Evolutionary conservation across 2,113 vertebrate genomes (phyloP).

Genomic region (Centropus bengalensis): DNA sequence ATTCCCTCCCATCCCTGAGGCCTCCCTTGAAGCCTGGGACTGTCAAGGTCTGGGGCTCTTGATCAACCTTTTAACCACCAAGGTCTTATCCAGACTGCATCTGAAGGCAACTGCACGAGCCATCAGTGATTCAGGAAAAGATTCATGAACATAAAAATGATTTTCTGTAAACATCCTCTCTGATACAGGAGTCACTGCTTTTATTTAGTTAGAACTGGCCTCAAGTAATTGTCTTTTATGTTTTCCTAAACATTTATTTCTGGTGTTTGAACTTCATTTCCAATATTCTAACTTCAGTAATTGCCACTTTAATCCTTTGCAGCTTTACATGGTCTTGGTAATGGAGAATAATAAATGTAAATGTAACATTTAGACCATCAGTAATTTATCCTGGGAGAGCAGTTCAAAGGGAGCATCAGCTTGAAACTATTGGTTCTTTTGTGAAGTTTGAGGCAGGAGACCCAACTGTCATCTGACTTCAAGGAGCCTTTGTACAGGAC

Average conservation of each 20-base stretch:
- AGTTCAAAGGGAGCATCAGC: slow-evolving; percentile 72
- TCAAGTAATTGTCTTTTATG: slow-evolving; percentile 19
- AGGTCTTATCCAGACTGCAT: neutral
- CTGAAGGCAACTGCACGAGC: neutral
- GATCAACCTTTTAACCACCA: neutral
- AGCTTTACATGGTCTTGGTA: slow-evolving; percentile 44
- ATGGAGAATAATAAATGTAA: slow-evolving; percentile 76
- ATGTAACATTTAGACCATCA: slow-evolving; percentile 77
- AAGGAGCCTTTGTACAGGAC: slow-evolving; percentile 44
- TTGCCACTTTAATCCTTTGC: slow-evolving; percentile 65
- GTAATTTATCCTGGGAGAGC: slow-evolving; percentile 69
- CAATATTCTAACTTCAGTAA: slow-evolving; percentile 61
- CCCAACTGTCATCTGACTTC: slow-evolving; percentile 57
- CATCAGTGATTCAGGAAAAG: neutral
- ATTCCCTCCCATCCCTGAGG: neutral
- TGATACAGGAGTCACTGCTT: neutral
- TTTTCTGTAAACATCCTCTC: neutral
- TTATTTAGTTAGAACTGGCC: slow-evolving; percentile 1
- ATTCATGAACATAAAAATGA: neutral
- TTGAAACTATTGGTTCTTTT: slow-evolving; percentile 57
- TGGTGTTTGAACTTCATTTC: slow-evolving; percentile 55
- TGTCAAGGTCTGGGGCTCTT: neutral
- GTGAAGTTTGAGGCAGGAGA: slow-evolving; percentile 65
- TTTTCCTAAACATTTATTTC: slow-evolving; percentile 53
- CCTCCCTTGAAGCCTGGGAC: neutral